Percentiles rank a stretch among this genome's conserved stretches.
Evolutionary conservation across 2,113 vertebrate genomes (phyloP).

Genomic region (Pogona vitticeps): DNA sequence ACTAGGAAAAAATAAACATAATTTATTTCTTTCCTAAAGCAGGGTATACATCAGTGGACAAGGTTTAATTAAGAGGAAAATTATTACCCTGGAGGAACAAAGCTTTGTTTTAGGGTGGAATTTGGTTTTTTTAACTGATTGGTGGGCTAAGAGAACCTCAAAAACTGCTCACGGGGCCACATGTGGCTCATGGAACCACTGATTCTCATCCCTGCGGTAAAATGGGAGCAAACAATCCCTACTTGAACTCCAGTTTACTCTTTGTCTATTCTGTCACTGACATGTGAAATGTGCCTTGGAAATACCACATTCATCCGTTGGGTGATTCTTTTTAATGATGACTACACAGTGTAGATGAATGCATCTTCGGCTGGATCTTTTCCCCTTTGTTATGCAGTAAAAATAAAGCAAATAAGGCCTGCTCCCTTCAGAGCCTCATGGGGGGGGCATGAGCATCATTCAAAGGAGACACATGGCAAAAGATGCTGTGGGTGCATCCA

Average conservation of each 20-base stretch:
- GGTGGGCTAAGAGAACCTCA: too few species aligned
- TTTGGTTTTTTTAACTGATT: too few species aligned
- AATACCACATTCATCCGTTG: neutral
- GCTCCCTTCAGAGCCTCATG: neutral
- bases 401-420: neutral
- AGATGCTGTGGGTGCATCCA: neutral
- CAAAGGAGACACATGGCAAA: neutral
- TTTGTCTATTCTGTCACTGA: neutral
- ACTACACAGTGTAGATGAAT: neutral
- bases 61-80: too few species aligned
- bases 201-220: too few species aligned
- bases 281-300: neutral
- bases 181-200: too few species aligned
- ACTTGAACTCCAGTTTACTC: neutral
- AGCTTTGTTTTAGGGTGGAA: too few species aligned
- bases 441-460: neutral
- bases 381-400: neutral
- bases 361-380: neutral
- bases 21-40: too few species aligned
- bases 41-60: too few species aligned
- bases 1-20: too few species aligned
- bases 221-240: too few species aligned
- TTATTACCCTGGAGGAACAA: too few species aligned
- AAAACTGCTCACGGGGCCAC: too few species aligned
- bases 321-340: neutral